Percentiles rank a stretch among this genome's conserved stretches.
phyloP scores from a whole-genome alignment of 1,140 invertebrate species.

The Drosophila guanche region DNA sequence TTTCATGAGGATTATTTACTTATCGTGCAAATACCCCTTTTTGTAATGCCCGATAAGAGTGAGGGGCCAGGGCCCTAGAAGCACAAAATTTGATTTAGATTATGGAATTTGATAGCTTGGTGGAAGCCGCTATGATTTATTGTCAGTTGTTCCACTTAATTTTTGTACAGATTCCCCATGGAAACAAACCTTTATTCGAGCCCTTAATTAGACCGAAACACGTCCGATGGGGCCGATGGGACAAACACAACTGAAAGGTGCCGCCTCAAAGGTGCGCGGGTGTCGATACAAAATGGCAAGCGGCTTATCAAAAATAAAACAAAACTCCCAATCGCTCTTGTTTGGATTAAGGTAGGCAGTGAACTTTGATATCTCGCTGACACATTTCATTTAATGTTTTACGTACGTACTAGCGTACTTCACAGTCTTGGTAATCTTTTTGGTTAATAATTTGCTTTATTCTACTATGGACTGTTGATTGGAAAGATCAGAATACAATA shows the following conservation, averaged over 20 bases:
- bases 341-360: slow-evolving; percentile 44
- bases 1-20: background rate
- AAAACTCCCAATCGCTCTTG: slow-evolving; percentile 12
- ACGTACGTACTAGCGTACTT: too few species aligned
- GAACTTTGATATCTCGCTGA: slow-evolving; percentile 63
- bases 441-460: too few species aligned
- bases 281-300: background rate
- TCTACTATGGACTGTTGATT: slow-evolving; percentile 8
- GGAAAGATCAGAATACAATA: slow-evolving; percentile 25
- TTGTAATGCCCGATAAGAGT: too few species aligned
- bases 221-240: slow-evolving; percentile 13
- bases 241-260: slow-evolving; percentile 32
- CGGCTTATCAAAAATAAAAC: slow-evolving; percentile 49
- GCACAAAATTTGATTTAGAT: too few species aligned
- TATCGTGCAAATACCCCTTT: too few species aligned
- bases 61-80: too few species aligned
- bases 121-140: slow-evolving; percentile 2
- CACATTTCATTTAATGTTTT: slow-evolving; percentile 36
- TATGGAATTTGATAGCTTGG: too few species aligned
- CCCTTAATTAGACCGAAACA: slow-evolving; percentile 22
- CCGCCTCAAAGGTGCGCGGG: background rate
- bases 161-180: background rate
- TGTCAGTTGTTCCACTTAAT: background rate
- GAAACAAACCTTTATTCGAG: slow-evolving; percentile 21
- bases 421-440: too few species aligned